Evolutionary conservation across 1,140 invertebrate species (phyloP).

Genomic region (Centruroides sculpturatus): DNA sequence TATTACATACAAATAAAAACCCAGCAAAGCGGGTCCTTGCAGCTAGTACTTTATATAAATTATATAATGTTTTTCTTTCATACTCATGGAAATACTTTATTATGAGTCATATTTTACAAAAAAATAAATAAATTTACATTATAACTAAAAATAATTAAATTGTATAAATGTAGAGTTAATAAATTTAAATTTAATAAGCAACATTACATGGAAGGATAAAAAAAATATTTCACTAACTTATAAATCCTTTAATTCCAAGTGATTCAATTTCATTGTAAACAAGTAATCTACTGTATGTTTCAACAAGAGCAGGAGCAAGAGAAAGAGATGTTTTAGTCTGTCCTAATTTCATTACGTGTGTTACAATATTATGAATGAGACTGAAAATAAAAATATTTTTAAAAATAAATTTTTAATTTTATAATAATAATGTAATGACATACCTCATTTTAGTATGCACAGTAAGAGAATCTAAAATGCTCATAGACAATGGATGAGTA

Average conservation of each 20-base stretch:
- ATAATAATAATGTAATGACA: not conserved
- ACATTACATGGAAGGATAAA: too few relatives aligned
- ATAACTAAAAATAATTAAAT: too few relatives aligned
- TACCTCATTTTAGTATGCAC: constrained; percentile 89
- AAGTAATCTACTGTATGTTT: constrained; percentile 82
- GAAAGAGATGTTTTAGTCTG: constrained; percentile 67
- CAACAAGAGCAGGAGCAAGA: constrained; percentile 77
- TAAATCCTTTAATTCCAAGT: constrained; percentile 89
- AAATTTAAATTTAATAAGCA: too few relatives aligned
- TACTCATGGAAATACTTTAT: too few relatives aligned
- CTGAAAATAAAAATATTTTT: constrained; percentile 25
- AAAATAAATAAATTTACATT: too few relatives aligned
- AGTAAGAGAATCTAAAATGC: constrained; percentile 82
- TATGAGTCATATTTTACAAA: too few relatives aligned
- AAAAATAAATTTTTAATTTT: not conserved
- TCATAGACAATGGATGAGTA: constrained; percentile 77
- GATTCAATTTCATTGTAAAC: constrained; percentile 96
- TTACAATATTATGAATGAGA: constrained; percentile 84
- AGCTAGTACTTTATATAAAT: too few relatives aligned
- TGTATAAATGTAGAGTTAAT: too few relatives aligned
- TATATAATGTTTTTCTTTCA: too few relatives aligned
- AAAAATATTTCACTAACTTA: constrained; percentile 48
- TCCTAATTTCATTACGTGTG: constrained; percentile 71
- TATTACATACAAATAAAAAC: too few relatives aligned
- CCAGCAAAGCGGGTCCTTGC: too few relatives aligned